Evolutionary conservation across 2,113 vertebrate genomes (phyloP).

Genomic region (Centropristis striata): DNA sequence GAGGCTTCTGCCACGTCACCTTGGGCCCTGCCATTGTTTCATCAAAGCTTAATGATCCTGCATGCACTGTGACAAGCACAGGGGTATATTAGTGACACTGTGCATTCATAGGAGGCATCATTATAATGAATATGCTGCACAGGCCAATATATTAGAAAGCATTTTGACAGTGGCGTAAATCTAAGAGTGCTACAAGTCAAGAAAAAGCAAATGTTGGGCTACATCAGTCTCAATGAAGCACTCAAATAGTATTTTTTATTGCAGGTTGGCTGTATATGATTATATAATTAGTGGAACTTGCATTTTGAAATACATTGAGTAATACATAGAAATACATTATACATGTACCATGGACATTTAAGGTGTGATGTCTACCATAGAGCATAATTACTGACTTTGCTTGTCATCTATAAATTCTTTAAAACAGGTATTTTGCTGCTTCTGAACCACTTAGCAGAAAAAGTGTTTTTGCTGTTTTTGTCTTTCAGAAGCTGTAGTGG

Average conservation of each 20-base stretch:
- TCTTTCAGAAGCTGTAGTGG: too few relatives aligned
- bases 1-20: constrained; percentile 63
- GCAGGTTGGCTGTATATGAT: not conserved
- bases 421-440: too few relatives aligned
- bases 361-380: too few relatives aligned
- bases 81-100: constrained; percentile 53
- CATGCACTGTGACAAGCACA: constrained; percentile 49
- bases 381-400: too few relatives aligned
- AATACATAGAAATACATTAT: not conserved
- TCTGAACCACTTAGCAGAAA: too few relatives aligned
- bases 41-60: constrained; percentile 70
- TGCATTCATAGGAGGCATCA: constrained; percentile 44
- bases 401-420: too few relatives aligned
- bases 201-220: constrained; percentile 10
- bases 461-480: too few relatives aligned
- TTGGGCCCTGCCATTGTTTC: constrained; percentile 63
- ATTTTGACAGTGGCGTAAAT: constrained; percentile 37
- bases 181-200: constrained; percentile 11
- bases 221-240: not conserved
- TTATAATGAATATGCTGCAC: constrained; percentile 65
- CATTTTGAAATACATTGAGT: not conserved
- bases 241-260: not conserved
- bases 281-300: constrained; percentile 1
- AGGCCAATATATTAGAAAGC: constrained; percentile 29
- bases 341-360: not conserved